Percentiles rank a stretch among this genome's conserved stretches.
These are phyloP conservation scores for Ceratitis capitata DNA, from an alignment of 1,140 invertebrate genomes.

Conservation along the genomic window DNA sequence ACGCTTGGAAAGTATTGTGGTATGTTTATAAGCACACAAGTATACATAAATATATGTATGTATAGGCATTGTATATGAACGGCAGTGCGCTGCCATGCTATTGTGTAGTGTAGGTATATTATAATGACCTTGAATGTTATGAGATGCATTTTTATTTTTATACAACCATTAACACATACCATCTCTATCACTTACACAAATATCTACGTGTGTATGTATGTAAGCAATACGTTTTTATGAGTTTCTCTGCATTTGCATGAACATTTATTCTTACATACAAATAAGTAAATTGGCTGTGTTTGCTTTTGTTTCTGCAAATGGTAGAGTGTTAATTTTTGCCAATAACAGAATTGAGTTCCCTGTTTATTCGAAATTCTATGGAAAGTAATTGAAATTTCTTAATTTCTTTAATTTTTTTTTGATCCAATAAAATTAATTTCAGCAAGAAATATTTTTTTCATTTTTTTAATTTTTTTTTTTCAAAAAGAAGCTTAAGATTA, in stretches of 20 bases:
- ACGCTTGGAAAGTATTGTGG: slow-evolving; percentile 4
- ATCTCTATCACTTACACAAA: background rate
- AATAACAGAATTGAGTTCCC: too few species aligned
- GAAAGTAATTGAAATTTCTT: too few species aligned
- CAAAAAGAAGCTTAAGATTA: too few species aligned
- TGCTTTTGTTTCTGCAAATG: too few species aligned
- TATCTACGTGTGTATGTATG: background rate
- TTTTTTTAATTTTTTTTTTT: too few species aligned
- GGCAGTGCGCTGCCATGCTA: background rate
- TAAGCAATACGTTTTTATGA: background rate
- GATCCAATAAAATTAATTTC: too few species aligned
- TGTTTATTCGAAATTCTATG: too few species aligned
- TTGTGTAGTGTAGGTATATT: background rate
- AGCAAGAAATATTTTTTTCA: too few species aligned
- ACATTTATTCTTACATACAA: background rate
- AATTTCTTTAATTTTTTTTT: too few species aligned
- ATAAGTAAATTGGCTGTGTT: too few species aligned
- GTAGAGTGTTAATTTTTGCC: too few species aligned
- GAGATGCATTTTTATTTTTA: background rate
- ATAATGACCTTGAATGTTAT: background rate
- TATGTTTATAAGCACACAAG: background rate
- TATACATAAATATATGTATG: too few species aligned
- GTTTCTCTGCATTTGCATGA: background rate
- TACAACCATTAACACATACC: background rate
- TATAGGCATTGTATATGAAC: background rate